Evolutionary conservation across 2,888 invertebrate genomes (phyloP), one percentile per base, ranked within the genome.

Genomic region (Stenotaenia linearis): DNA sequence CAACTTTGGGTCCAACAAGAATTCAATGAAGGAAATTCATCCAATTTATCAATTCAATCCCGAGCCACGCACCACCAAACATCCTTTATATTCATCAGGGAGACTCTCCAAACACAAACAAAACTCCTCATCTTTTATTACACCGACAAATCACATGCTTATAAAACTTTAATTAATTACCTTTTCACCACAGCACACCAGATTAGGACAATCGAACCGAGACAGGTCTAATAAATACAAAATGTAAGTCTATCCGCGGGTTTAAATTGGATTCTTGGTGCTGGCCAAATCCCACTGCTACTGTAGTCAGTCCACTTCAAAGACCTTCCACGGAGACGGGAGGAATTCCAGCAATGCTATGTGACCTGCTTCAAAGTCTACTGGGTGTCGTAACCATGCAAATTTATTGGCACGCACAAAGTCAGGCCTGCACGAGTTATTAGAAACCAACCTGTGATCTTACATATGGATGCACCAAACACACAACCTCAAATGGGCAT

Each of bases 21-120:
- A 61, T 61, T 61, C 61, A 61, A 61, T 61, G 61, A 61, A 61
- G 61, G 61, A 61, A 61, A 61, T 61, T 61, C 61, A 61, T 61
- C 61, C 61, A 61, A 61, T 61, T 61, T 61, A 61, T 61, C 61
- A 61, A 61, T 61, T 61, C 61, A 61, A 61, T 61, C 61, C 61
- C 61, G 56, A 56, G 23, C 4, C 56, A 56, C 23, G 61, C 61
- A 23, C 61, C 61, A 61, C 23, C 61, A 61, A 61, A 23, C 61
- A 61, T 25, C 61, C 61, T 61, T 61, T 61, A 45, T 61, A 61
- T 61, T 61, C 61, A 61, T 61, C 61, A 23, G 61, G 25, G 12
- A 25, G 28, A 23, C 1, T 25, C 25, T 61, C 15, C 25, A 25
- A 61, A 45, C 45, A 15, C 61, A 61, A 61, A 61, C 61, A 61